Conservation (phyloP, 2,113 vertebrate species). For the Takifugu bimaculatus region DNA sequence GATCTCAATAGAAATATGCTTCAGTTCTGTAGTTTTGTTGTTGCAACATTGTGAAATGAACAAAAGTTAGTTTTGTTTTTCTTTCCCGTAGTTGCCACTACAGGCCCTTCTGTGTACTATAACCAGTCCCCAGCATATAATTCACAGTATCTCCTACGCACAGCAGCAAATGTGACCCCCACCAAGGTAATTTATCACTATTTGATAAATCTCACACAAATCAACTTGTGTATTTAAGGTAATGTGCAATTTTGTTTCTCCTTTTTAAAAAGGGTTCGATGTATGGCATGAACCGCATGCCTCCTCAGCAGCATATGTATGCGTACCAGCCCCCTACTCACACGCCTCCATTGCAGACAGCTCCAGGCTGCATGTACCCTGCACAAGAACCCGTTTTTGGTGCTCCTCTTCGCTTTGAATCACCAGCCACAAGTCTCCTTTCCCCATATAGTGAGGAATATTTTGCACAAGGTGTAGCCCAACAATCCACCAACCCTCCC, state of each 20-base stretch:
- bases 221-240: not conserved
- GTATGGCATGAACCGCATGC: conserved; percentile 88
- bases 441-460: conserved; percentile 92
- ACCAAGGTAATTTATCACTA: conserved; percentile 81
- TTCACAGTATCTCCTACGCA: conserved; percentile 90
- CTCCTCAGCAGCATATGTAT: conserved; percentile 88
- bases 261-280: conserved; percentile 77
- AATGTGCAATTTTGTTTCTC: not conserved
- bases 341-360: conserved; percentile 87
- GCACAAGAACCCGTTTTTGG: conserved; percentile 89
- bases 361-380: conserved; percentile 84
- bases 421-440: conserved; percentile 82
- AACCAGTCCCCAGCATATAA: conserved; percentile 92
- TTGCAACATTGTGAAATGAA: not conserved
- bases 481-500: conserved; percentile 83
- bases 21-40: not conserved
- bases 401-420: conserved; percentile 85
- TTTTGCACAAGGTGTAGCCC: conserved; percentile 83
- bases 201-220: not conserved
- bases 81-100: conserved; percentile 82
- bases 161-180: conserved; percentile 89
- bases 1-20: too few species aligned
- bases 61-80: not conserved
- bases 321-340: conserved; percentile 87
- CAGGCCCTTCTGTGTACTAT: conserved; percentile 87